Evolutionary conservation across 1,140 invertebrate genomes (phyloP).

Genomic region (Berghia stephanieae): DNA sequence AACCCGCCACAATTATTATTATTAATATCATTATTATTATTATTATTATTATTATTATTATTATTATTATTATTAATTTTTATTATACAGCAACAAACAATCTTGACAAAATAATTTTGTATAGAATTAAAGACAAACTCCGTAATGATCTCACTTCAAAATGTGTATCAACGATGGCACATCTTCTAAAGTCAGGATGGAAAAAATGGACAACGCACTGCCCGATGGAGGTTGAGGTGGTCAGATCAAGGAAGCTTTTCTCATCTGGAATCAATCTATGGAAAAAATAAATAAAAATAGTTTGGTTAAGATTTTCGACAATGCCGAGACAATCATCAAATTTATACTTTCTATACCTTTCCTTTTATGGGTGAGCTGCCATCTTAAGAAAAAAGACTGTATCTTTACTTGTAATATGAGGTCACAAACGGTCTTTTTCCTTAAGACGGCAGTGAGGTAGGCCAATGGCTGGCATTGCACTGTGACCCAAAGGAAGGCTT

Average conservation of each 20-base stretch:
- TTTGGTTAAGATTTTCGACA: too few species aligned
- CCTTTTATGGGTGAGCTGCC: too few species aligned
- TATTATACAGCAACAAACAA: background rate
- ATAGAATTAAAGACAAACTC: background rate
- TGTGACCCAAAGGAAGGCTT: too few species aligned
- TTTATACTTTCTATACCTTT: too few species aligned
- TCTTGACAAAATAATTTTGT: background rate
- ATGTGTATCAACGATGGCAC: slow-evolving; percentile 63
- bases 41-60: background rate
- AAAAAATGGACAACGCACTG: slow-evolving; percentile 64
- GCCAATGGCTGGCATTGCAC: too few species aligned
- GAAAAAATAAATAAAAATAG: background rate
- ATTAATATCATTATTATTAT: slow-evolving; percentile 19
- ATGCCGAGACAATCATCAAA: too few species aligned
- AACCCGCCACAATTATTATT: too few species aligned
- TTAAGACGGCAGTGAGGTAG: too few species aligned
- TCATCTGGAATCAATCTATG: slow-evolving; percentile 56
- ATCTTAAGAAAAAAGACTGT: too few species aligned
- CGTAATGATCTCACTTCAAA: slow-evolving; percentile 50
- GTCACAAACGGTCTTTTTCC: too few species aligned
- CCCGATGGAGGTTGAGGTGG: slow-evolving; percentile 57
- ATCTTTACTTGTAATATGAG: too few species aligned
- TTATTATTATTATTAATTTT: background rate
- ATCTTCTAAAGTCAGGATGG: slow-evolving; percentile 63
- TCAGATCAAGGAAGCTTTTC: slow-evolving; percentile 62